phyloP scores from a whole-genome alignment of 2,113 vertebrate genomes.

The Cercocebus atys region DNA sequence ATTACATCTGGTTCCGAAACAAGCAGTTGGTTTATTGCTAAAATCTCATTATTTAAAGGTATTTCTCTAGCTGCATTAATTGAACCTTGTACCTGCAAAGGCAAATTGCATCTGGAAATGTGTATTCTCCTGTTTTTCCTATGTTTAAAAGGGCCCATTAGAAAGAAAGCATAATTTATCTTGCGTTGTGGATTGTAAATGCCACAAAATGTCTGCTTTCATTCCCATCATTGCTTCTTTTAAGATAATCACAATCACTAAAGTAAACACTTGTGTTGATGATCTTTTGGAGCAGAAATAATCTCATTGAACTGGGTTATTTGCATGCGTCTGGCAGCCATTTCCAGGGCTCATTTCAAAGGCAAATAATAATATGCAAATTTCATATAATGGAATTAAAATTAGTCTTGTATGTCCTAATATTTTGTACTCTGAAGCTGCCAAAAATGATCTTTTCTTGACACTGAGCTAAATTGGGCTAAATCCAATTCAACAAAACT shows the following conservation, averaged over 20 bases:
- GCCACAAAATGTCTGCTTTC: not conserved
- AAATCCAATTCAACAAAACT: slow-evolving; percentile 53
- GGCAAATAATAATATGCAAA: slow-evolving; percentile 57
- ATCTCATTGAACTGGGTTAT: not conserved
- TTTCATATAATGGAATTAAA: slow-evolving; percentile 62
- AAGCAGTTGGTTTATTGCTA: not conserved
- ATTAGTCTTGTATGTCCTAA: slow-evolving; percentile 65
- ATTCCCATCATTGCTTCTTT: not conserved
- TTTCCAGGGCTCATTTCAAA: slow-evolving; percentile 63
- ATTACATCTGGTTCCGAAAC: not conserved
- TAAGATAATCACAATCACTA: slow-evolving; percentile 10
- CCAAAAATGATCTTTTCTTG: slow-evolving; percentile 72
- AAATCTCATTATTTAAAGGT: not conserved
- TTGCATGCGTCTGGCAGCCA: slow-evolving; percentile 38
- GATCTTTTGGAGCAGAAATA: slow-evolving; percentile 48
- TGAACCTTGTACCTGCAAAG: not conserved
- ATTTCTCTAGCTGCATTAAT: not conserved
- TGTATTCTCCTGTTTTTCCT: not conserved
- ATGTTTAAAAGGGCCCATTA: not conserved
- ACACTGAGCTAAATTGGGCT: slow-evolving; percentile 51
- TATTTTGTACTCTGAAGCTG: slow-evolving; percentile 68
- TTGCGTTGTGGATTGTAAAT: not conserved
- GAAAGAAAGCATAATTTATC: not conserved
- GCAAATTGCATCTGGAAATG: not conserved
- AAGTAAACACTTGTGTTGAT: not conserved